Evolutionary conservation across 2,888 invertebrate genomes (phyloP), one percentile per base, ranked within the genome.

Genomic region (Limnephilus rhombicus): DNA sequence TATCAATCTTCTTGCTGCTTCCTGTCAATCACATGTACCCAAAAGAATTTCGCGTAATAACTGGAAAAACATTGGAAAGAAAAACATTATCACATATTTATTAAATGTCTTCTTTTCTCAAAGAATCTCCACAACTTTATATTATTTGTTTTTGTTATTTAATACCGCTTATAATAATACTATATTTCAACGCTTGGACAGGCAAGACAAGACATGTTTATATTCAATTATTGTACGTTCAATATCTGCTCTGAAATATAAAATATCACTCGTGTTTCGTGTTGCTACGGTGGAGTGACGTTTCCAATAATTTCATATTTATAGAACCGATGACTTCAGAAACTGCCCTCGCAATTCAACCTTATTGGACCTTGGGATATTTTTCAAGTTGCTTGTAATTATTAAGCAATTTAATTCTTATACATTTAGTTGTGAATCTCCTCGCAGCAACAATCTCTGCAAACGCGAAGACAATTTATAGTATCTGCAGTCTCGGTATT

Each of bases 311-410:
- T 68, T 68, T 68, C 37, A 83, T 34, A 83, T 34, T 83, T 68
- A 68, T 68, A 68, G n/a, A 68, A 68, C 83, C 37, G 83, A 37
- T 37, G 31, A 83, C 83, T 18, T 83, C 34, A 83, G 37, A 83
- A 18, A 34, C 37, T 37, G 83, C 83, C 83, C 83, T 82, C 82
- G 82, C 83, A 34, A 83, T 41, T 15, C 15, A 18, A 34, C 83
- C 83, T 34, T 83, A 37, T 24, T 15, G 37, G 37, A 37, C 83
- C 37, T 31, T 37, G 34, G 83, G 68, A 68, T n/a, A 24, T 24
- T 68, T 53, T 68, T 68, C 24, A 68, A 24, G n/a, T 68, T 68
- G 68, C 24, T 68, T 68, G 24, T 68, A 24, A 24, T 68, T 24
- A 9, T 68, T 24, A 24, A 18, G 24, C 24, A 68, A 68, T 68